These are phyloP conservation scores for Drosophila subobscura DNA, from an alignment of 1,140 invertebrate genomes.

Conservation along the genomic window DNA sequence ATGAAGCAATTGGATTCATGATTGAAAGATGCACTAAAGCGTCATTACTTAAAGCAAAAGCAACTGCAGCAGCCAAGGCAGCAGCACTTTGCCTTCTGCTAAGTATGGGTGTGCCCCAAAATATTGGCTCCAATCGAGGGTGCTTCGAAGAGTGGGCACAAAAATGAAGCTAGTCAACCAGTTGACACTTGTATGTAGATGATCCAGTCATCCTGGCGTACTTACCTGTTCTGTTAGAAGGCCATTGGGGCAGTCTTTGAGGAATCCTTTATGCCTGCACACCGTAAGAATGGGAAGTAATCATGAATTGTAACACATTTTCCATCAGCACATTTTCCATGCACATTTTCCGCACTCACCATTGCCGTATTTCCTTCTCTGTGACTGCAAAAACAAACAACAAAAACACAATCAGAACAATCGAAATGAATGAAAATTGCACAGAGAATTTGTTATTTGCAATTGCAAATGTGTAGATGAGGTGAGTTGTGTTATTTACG, in stretches of 20 bases:
- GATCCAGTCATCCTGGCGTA: slow-evolving; percentile 12
- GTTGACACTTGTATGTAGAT: slow-evolving; percentile 18
- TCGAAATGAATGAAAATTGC: slow-evolving; percentile 43
- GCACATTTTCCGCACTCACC: slow-evolving; percentile 86
- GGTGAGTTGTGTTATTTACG: slow-evolving; percentile 6
- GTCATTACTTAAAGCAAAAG: slow-evolving; percentile 67
- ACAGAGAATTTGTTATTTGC: slow-evolving; percentile 31
- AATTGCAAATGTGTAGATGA: slow-evolving; percentile 48
- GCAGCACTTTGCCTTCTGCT: too few species aligned
- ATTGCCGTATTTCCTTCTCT: slow-evolving; percentile 93
- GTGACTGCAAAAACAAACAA: slow-evolving; percentile 87
- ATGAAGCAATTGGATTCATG: slow-evolving; percentile 52
- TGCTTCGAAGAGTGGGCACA: background rate
- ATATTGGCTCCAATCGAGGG: slow-evolving; percentile 63
- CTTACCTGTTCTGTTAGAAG: slow-evolving; percentile 95
- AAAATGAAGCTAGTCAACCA: slow-evolving; percentile 72
- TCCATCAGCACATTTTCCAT: background rate
- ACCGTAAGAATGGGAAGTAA: slow-evolving; percentile 45
- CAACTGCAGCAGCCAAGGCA: slow-evolving; percentile 11
- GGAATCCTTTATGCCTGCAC: slow-evolving; percentile 96
- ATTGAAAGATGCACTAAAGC: slow-evolving; percentile 11
- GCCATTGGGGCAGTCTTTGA: slow-evolving; percentile 96
- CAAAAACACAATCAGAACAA: slow-evolving; percentile 44
- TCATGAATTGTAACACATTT: too few species aligned
- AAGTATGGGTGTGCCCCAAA: too few species aligned